Conservation (phyloP, 2,797 vertebrate species). For the Microctenopoma lineatum region DNA sequence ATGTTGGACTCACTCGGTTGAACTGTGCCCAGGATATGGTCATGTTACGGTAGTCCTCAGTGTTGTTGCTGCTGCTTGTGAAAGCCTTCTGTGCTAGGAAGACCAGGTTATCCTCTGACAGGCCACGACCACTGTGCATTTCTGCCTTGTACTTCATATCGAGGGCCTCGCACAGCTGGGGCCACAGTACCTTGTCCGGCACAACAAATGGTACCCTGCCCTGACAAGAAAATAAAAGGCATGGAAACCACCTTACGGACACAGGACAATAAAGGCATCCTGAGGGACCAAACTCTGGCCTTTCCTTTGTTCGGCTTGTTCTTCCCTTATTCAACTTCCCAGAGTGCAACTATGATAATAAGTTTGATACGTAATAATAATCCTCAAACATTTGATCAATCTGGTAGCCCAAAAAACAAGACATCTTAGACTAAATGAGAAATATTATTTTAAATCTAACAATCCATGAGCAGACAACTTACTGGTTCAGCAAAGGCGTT, state of each 20-base stretch:
- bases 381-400: too few species aligned
- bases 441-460: background rate
- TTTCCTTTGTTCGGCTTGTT: background rate
- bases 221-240: conserved; percentile 63
- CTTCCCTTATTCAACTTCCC: too few species aligned
- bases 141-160: conserved; percentile 98
- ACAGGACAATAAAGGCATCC: background rate
- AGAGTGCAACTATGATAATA: background rate
- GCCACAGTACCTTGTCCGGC: conserved; percentile 94
- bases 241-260: background rate
- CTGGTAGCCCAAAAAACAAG: too few species aligned
- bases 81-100: conserved; percentile 97
- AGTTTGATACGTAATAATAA: background rate
- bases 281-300: background rate
- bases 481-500: conserved; percentile 96
- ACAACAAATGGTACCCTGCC: conserved; percentile 93
- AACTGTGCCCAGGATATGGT: conserved; percentile 97
- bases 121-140: conserved; percentile 92
- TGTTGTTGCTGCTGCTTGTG: conserved; percentile 87
- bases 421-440: too few species aligned
- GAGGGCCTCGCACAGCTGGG: conserved; percentile 92
- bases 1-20: conserved; percentile 86
- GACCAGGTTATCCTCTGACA: conserved; percentile 94
- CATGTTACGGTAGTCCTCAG: conserved; percentile 91
- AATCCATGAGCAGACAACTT: conserved; percentile 65